Evolutionary conservation across 2,113 vertebrate species (phyloP), one percentile per base, ranked within the genome.

Genomic region (Gallinago undulata): DNA sequence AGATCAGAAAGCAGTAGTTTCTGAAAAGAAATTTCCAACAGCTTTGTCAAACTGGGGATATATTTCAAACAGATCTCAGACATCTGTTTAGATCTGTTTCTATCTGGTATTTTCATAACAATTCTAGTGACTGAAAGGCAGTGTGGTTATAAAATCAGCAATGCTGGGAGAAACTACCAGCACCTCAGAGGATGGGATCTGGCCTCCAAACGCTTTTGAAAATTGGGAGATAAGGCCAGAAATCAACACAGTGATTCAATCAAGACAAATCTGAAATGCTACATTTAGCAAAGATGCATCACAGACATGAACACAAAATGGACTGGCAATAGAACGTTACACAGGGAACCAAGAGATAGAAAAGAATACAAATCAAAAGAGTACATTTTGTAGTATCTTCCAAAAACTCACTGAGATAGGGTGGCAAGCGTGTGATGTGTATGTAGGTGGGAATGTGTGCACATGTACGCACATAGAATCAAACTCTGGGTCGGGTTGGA

Each of bases 381-480:
- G 12, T 51, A 63, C 31, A 55, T 79, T 79, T 64, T 28, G 5
- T 25, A 28, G 2, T 33, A n/a, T 50, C 22, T 79, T 73, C 68
- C 62, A 83, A 55, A 89, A 90, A 25, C 9, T 28, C 23, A 56
- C 39, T 30, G 21, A 81, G 68, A 66, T 30, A 79, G 5, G 16
- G 1, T 47, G 27, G 27, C 31, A 75, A 62, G 43, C 24, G 57
- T 4, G 56, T 6, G 4, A 78, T 12, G 18, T 10, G 7, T 12
- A 45, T 2, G 9, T 19, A 11, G n/a, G 19, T 64, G 10, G 6
- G 6, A 8, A 19, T 6, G 23, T 12, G 48, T 8, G 13, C 1
- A 7, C 9, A 12, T 3, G 11, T 25, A 39, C 15, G 15, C 7
- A 10, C 4, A 50, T 8, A 50, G 23, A 50, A 50, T 25, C 51